phyloP scores from a whole-genome alignment of 2,113 vertebrate species.

The Scortum barcoo region DNA sequence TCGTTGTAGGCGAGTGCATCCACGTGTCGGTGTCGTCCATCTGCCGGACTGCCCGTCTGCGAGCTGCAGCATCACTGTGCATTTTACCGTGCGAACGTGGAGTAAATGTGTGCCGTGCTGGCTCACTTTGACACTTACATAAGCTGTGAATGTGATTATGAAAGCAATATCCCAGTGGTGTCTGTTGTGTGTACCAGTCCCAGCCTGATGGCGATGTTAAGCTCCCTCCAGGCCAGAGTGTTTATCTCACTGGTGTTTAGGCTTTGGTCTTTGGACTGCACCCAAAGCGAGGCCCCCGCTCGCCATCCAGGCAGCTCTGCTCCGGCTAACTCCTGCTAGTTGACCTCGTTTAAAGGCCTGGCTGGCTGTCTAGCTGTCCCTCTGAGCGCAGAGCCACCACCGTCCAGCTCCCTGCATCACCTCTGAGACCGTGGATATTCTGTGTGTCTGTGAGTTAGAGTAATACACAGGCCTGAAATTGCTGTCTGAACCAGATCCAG shows the following conservation, averaged over 20 bases:
- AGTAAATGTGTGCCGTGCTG: constrained; percentile 19
- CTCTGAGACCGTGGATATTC: constrained; percentile 10
- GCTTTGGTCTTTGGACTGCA: constrained; percentile 64
- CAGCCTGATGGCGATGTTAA: constrained; percentile 56
- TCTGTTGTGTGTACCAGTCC: constrained; percentile 48
- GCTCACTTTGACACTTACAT: constrained; percentile 51
- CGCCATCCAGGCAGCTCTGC: constrained; percentile 41
- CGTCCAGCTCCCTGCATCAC: constrained; percentile 39
- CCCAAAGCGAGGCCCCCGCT: constrained; percentile 65
- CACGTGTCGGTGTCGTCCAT: neutral
- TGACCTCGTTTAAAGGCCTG: constrained; percentile 76
- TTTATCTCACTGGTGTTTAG: constrained; percentile 70
- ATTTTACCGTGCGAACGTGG: neutral
- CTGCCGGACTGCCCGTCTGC: neutral
- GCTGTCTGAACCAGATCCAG: constrained; percentile 10
- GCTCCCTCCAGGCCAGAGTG: constrained; percentile 61
- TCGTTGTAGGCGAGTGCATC: neutral
- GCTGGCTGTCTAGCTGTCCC: constrained; percentile 57
- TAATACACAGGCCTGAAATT: constrained; percentile 29
- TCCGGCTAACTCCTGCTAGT: constrained; percentile 55
- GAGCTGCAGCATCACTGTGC: constrained; percentile 16
- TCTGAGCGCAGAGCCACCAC: constrained; percentile 43
- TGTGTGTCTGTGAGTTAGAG: neutral
- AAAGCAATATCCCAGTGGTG: constrained; percentile 43
- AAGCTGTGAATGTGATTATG: constrained; percentile 60